Conservation (phyloP, 2,888 invertebrate genomes). For the Synanthedon vespiformis region DNA sequence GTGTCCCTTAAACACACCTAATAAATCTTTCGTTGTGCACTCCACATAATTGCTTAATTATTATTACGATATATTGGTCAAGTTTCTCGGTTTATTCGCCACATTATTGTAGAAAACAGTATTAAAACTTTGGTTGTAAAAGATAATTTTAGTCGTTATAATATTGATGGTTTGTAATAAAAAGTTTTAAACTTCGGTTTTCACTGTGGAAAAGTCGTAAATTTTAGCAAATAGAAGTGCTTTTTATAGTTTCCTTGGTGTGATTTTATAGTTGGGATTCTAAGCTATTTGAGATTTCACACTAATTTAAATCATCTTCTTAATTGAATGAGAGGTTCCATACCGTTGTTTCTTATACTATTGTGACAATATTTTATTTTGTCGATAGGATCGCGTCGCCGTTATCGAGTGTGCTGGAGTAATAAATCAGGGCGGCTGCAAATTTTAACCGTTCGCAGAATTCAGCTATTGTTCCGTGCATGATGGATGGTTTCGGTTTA, state of each 20-base stretch:
- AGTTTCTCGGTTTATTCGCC: constrained; percentile 3
- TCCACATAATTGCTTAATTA: constrained; percentile 19
- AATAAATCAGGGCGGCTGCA: constrained; percentile 44
- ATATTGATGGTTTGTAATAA: no score
- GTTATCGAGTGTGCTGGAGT: constrained; percentile 10
- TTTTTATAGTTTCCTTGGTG: no score
- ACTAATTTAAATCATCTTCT: no score
- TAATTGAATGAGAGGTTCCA: neutral
- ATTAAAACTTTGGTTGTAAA: neutral
- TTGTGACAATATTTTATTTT: constrained; percentile 5
- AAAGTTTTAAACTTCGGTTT: no score
- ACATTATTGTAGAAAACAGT: neutral
- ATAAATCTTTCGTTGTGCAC: constrained; percentile 4
- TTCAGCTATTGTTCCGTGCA: constrained; percentile 18
- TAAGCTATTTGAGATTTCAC: no score
- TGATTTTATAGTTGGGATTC: no score
- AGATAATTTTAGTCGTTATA: neutral
- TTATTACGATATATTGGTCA: constrained; percentile 7
- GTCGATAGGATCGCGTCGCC: constrained; percentile 15
- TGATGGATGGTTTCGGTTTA: constrained; percentile 20
- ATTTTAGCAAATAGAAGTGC: no score
- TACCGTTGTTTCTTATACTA: neutral
- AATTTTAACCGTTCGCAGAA: constrained; percentile 28
- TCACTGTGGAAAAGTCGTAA: no score
- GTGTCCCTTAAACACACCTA: neutral